Base-by-base conservation (phyloP, 2,113 vertebrate species). In the Syngnathoides biaculeatus region DNA sequence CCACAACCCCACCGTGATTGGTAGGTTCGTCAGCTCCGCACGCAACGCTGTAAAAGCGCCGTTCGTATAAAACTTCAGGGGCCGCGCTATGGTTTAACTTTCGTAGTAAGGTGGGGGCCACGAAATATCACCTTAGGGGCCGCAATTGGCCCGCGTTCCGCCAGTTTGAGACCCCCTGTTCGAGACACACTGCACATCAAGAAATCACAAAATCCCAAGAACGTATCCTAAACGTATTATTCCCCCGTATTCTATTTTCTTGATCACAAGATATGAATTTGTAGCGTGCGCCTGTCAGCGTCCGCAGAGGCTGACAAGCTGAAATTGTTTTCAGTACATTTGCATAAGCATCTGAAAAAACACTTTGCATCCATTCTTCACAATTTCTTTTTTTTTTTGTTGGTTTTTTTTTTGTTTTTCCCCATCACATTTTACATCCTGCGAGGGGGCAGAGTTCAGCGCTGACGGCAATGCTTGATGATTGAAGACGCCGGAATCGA, bases 321-420 rank as follows among this genome's bases (percentile, higher is more conserved):
- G 38, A 62, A 43, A 43, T 17, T 14, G 22, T 24, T 62, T 62
- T 43, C 40, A 17, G 24, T 24, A 43, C 22, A 26, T 43, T 26
- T 43, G 40, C 60, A 45, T 43, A 43, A 62, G 22, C 39, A 26
- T 20, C n/a, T 43, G 38, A 42, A 62, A 62, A 42, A 62, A 62
- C 12, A 40, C 7, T 30, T 14, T 26, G 60, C 7, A 10, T 43
- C 22, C 40, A 24, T 26, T 43, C 26, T 43, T 62, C n/a, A 22
- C 12, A 24, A 13, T 1, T 22, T 57, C 17, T 57, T 39, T 5
- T n/a, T 26, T 38, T 6, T 60, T 60, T 61, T n/a, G n/a, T n/a
- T n/a, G n/a, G n/a, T n/a, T n/a, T n/a, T 1, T 22, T 57, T 30
- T 57, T 39, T 5, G 12, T 26, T 38, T 6, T 60, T 60, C 42